These are phyloP conservation scores for Hydrozoanthus tunicans DNA, from an alignment of 64 coral and sea anemone genomes.

Conservation along the genomic window DNA sequence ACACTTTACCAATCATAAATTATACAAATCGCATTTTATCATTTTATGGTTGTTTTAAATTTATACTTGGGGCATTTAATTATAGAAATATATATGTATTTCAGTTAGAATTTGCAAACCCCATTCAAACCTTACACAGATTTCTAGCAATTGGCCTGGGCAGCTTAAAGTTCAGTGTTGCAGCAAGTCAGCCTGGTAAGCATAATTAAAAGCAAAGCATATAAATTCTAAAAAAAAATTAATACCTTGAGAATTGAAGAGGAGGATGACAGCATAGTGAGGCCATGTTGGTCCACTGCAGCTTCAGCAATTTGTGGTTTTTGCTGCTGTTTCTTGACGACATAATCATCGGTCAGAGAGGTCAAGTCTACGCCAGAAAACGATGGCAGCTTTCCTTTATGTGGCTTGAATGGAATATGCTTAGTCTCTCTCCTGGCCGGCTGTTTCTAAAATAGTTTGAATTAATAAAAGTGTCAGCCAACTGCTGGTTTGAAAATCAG, in stretches of 20 bases:
- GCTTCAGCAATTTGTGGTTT: background rate
- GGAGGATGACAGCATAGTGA: slow-evolving; percentile 78
- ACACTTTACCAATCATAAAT: no score
- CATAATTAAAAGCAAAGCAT: no score
- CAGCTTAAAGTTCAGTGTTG: no score
- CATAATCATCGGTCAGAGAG: slow-evolving; percentile 65
- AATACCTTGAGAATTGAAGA: slow-evolving; percentile 84
- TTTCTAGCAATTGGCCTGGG: no score
- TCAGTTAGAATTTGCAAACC: no score
- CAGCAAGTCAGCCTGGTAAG: no score
- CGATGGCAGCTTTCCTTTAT: slow-evolving; percentile 79
- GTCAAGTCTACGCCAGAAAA: slow-evolving; percentile 89
- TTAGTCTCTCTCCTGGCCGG: slow-evolving; percentile 18
- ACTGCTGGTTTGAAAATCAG: no score
- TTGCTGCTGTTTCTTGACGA: slow-evolving; percentile 12
- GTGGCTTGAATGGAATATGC: slow-evolving; percentile 58
- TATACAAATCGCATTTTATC: no score
- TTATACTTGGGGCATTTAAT: no score
- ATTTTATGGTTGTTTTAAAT: no score
- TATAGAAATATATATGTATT: no score
- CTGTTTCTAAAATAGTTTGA: background rate
- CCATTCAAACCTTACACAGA: no score
- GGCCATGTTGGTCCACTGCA: slow-evolving; percentile 61
- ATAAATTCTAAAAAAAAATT: background rate
- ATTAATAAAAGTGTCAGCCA: background rate